Conservation (phyloP, 2,113 vertebrate species). For the Macheiramphus alcinus region DNA sequence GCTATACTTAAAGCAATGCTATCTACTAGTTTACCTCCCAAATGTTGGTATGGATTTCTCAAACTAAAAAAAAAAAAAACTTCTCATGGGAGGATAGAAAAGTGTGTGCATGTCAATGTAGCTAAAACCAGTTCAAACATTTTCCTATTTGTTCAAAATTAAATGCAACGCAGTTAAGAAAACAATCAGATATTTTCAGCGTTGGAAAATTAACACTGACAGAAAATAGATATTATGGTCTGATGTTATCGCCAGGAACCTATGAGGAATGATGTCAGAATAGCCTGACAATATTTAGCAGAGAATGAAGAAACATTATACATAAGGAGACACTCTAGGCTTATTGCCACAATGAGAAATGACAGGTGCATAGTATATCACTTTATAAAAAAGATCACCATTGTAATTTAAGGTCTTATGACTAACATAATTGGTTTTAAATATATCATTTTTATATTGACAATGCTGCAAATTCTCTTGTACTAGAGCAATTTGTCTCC, state of each 20-base stretch:
- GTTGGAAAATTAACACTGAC: neutral
- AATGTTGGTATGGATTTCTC: neutral
- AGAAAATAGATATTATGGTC: neutral
- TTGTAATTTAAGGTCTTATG: neutral
- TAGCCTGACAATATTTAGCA: neutral
- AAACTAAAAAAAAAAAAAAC: neutral
- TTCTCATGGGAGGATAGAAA: neutral
- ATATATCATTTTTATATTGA: neutral
- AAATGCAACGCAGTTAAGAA: neutral
- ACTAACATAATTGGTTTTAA: neutral
- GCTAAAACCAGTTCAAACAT: neutral
- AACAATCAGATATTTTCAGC: constrained; percentile 9
- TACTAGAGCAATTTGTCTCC: neutral
- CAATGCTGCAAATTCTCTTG: neutral
- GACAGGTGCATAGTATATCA: neutral
- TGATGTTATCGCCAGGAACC: neutral
- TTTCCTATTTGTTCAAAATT: neutral
- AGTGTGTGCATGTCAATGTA: neutral
- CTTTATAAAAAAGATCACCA: neutral
- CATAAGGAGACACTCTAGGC: neutral
- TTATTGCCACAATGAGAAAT: neutral
- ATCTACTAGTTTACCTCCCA: neutral
- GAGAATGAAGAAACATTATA: neutral
- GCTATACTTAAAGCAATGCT: neutral
- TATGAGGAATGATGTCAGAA: neutral